Conservation (phyloP, 2,113 vertebrate species). For the Bujurquina vittata region DNA sequence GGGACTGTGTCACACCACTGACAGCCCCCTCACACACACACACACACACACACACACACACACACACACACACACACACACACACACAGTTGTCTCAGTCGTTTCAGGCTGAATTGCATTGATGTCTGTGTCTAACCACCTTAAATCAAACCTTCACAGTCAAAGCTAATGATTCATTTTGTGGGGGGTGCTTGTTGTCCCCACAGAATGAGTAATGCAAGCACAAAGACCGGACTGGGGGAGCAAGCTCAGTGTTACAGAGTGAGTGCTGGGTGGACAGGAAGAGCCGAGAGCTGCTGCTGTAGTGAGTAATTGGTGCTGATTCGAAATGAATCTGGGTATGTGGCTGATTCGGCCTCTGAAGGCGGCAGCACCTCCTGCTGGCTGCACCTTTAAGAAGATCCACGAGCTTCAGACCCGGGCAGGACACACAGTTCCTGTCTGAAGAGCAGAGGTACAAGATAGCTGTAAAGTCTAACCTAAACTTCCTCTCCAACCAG, state of each 20-base stretch:
- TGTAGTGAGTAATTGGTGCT: neutral
- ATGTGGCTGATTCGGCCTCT: neutral
- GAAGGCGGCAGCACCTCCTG: slow-evolving; percentile 26
- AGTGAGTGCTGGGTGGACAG: neutral
- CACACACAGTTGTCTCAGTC: neutral
- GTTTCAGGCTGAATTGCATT: neutral
- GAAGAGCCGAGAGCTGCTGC: neutral
- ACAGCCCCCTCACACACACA: slow-evolving; percentile 18
- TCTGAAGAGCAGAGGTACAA: neutral
- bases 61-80: too few species aligned
- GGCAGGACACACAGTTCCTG: neutral
- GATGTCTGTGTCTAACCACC: neutral
- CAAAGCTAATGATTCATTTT: neutral
- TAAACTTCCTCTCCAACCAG: neutral
- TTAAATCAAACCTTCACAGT: neutral
- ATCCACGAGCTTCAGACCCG: neutral
- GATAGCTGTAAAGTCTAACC: neutral
- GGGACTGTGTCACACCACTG: slow-evolving; percentile 52
- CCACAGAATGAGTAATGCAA: neutral
- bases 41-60: neutral
- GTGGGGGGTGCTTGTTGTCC: neutral
- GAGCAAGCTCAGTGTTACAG: neutral
- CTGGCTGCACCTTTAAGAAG: neutral
- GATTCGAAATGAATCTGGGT: slow-evolving; percentile 13
- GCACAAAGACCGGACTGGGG: neutral